These are phyloP conservation scores for Sebastes hubbsi DNA, from an alignment of 2,797 vertebrate species.

Conservation along the genomic window DNA sequence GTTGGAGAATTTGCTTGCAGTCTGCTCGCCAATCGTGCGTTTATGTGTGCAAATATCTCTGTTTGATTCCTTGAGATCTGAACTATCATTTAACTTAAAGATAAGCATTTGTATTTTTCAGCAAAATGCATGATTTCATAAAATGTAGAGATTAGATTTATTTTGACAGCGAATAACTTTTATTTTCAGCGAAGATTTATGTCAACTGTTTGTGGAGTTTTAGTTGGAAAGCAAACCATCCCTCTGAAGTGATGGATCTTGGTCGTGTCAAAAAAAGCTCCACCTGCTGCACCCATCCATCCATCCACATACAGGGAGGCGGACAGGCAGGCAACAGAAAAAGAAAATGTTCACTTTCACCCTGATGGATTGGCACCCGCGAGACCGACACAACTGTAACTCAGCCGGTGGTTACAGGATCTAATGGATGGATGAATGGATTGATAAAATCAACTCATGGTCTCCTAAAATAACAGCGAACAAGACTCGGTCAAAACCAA, in stretches of 20 bases:
- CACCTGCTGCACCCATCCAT: constrained; percentile 21
- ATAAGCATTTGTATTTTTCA: background rate
- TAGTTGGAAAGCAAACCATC: background rate
- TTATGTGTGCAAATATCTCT: constrained; percentile 11
- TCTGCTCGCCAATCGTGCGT: background rate
- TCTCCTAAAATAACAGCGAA: background rate
- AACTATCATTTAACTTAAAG: background rate
- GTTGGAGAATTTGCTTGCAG: background rate
- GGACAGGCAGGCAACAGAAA: constrained; percentile 10
- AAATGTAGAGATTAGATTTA: background rate
- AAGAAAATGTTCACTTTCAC: constrained; percentile 31
- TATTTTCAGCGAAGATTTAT: background rate
- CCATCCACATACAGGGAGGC: background rate
- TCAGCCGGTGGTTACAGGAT: constrained; percentile 37
- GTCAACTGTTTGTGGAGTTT: background rate
- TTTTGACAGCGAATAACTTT: background rate
- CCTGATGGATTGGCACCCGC: constrained; percentile 36
- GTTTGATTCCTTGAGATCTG: background rate
- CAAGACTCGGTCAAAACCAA: too few species aligned
- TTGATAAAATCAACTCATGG: background rate
- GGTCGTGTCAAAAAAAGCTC: constrained; percentile 19
- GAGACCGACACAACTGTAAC: constrained; percentile 12
- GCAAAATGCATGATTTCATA: background rate
- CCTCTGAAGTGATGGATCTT: constrained; percentile 36
- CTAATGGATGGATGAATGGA: constrained; percentile 7